Percentiles rank a stretch among this genome's conserved stretches.
Evolutionary conservation across 2,113 vertebrate genomes (phyloP).

Genomic region (Amblyornis subalaris): DNA sequence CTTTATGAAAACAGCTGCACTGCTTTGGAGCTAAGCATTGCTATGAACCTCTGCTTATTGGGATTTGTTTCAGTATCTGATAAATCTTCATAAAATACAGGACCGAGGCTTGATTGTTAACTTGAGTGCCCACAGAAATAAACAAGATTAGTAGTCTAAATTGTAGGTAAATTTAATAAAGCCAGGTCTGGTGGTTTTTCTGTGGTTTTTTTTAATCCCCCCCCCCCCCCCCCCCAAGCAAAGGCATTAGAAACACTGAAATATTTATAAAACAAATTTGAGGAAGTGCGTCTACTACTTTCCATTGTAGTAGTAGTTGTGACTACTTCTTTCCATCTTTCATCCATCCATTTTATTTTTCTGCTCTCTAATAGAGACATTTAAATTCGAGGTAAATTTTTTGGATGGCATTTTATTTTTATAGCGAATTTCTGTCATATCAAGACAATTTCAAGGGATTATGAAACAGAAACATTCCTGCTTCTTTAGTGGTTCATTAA

Average conservation of each 20-base stretch:
- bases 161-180: background rate
- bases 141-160: background rate
- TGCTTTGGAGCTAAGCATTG: background rate
- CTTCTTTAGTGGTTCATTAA: background rate
- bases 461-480: background rate
- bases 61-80: background rate
- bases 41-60: background rate
- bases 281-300: background rate
- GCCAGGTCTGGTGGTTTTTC: background rate
- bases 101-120: background rate
- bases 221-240: background rate
- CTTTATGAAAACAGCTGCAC: background rate
- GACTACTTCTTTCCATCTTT: constrained; percentile 66
- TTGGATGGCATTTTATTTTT: constrained; percentile 21
- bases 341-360: constrained; percentile 67
- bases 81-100: background rate
- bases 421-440: background rate
- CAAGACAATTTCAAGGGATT: constrained; percentile 8
- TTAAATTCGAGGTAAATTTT: constrained; percentile 82
- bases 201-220: background rate
- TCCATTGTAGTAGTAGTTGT: background rate
- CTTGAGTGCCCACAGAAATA: background rate
- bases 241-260: background rate
- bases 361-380: constrained; percentile 78
- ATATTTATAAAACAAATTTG: background rate